Evolutionary conservation across 2,888 invertebrate species (phyloP).

Genomic region (Phortica okadai): DNA sequence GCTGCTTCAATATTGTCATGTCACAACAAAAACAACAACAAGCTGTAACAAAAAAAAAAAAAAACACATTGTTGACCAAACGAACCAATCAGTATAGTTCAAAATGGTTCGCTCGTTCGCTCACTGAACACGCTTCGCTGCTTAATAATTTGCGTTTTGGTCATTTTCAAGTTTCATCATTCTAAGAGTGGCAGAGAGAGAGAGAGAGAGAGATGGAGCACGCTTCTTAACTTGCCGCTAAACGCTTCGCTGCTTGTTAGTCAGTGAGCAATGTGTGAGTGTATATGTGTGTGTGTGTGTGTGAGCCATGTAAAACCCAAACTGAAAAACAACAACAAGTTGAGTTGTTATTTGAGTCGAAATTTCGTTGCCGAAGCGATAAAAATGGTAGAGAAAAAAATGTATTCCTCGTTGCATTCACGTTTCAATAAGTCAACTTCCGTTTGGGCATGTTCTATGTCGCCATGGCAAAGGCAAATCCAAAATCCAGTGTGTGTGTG

Average conservation of each 20-base stretch:
- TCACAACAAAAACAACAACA: neutral
- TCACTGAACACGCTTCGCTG: constrained; percentile 15
- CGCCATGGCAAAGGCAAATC: constrained; percentile 31
- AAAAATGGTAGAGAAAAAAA: neutral
- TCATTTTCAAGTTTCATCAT: constrained; percentile 6
- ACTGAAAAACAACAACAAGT: neutral
- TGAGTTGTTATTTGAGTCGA: too few relatives aligned
- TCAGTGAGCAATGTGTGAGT: neutral
- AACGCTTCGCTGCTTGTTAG: constrained; percentile 24
- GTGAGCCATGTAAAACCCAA: neutral
- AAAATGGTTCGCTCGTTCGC: neutral
- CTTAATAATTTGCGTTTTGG: constrained; percentile 18
- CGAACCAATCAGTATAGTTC: neutral
- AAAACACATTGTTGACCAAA: neutral
- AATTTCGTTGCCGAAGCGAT: neutral
- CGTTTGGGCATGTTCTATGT: constrained; percentile 22
- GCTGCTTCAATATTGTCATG: neutral
- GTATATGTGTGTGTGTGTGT: neutral
- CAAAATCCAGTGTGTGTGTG: constrained; percentile 3
- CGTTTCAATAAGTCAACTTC: constrained; percentile 45
- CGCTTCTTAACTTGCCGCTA: neutral
- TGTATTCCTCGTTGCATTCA: constrained; percentile 43
- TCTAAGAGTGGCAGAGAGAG: neutral
- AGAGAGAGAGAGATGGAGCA: neutral
- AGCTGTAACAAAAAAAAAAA: neutral